These are phyloP conservation scores for Linnaemya tessellans DNA, from an alignment of 2,888 invertebrate species.

Conservation along the genomic window DNA sequence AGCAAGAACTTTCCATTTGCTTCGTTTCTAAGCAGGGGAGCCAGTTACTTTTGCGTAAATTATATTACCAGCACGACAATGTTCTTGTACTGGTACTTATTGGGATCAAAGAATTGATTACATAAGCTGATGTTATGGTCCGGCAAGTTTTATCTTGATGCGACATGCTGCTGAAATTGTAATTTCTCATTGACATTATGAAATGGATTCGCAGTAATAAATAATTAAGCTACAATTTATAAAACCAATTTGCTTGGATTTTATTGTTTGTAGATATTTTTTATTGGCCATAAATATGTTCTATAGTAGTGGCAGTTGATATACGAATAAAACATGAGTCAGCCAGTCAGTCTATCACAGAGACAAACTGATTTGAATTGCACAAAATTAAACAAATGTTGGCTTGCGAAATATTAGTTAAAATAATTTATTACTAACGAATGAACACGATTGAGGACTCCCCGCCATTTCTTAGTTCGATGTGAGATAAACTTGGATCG, in stretches of 20 bases:
- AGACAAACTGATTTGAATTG: neutral
- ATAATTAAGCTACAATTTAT: conserved; percentile 47
- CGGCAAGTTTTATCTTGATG: conserved; percentile 65
- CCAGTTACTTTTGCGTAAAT: conserved; percentile 47
- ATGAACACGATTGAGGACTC: too few relatives aligned
- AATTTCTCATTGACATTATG: conserved; percentile 57
- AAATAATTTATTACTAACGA: too few relatives aligned
- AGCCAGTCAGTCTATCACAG: neutral
- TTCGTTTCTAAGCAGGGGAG: conserved; percentile 37
- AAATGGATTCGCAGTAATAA: conserved; percentile 50
- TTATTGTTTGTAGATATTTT: conserved; percentile 12
- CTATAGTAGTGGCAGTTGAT: neutral
- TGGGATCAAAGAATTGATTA: conserved; percentile 68
- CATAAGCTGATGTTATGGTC: conserved; percentile 68
- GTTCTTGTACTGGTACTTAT: conserved; percentile 51
- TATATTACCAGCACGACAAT: conserved; percentile 42
- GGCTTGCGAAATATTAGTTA: too few relatives aligned
- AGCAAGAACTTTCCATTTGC: conserved; percentile 25
- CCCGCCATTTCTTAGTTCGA: too few relatives aligned
- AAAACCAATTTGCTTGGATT: conserved; percentile 34
- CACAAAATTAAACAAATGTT: too few relatives aligned
- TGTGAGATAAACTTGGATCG: too few relatives aligned
- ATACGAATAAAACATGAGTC: neutral
- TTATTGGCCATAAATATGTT: neutral
- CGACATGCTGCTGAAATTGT: conserved; percentile 61